Base-by-base conservation (phyloP, 2,888 invertebrate genomes). In the Drosophila nigricruria region DNA sequence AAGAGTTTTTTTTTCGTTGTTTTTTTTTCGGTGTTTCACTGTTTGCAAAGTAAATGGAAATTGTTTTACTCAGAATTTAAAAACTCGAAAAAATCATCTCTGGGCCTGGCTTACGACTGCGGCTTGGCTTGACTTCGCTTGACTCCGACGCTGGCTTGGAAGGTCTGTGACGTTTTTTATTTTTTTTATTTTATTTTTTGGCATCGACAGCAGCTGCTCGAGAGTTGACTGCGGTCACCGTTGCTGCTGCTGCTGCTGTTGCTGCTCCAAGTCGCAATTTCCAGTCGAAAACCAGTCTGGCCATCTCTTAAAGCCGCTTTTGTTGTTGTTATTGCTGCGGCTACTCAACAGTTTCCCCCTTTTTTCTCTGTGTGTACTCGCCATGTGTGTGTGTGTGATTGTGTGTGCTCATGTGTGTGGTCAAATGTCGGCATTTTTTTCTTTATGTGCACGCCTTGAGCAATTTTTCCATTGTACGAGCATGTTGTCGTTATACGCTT, bases 361-460 rank as follows among this genome's bases (percentile, higher is more conserved):
- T 80, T 67, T 58, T 56, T 75, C 32, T 73, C 69, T 52, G 49
- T 52, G 25, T 52, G 57, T 50, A 34, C 38, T 6, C 32, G 20
- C 52, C 12, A n/a, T 53, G 34, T 50, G n/a, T 18, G 18, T 18
- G 42, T 42, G 14, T 20, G 20, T 42, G 66, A n/a, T n/a, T 58
- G 56, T 61, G 69, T 38, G 45, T 61, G 60, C 36, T 27, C 57
- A 25, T 74, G 74, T 79, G 86, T 88, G 85, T 90, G 85, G 89
- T 90, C 85, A 85, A 85, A 85, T 80, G 85, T 85, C 84, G 90
- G 80, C 86, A 59, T 82, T 72, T 88, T 84, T 43, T 84, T 84
- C 23, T 84, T 85, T 77, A 88, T 85, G 80, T 74, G 73, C 64
- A 63, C 81, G 84, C 83, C 83, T 83, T 87, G 72, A 70, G 83